Base-by-base conservation (phyloP, 2,888 invertebrate species). In the Heteropelma amictum region DNA sequence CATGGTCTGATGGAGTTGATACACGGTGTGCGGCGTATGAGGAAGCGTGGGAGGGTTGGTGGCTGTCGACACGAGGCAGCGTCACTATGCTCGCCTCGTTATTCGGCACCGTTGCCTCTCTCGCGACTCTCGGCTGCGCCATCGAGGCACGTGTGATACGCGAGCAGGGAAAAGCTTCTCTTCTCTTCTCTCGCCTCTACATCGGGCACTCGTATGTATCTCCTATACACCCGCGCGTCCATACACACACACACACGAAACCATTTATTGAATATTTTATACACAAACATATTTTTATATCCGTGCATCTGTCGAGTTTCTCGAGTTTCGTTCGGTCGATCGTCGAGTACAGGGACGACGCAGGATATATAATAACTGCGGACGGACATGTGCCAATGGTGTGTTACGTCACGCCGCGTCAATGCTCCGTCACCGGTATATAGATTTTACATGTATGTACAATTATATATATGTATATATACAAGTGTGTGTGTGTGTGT, bases 91-190 rank as follows among this genome's bases (percentile, higher is more conserved):
- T n/a, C 51, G 51, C 49, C 70, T 74, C 74, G 74, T 74, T 74
- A 74, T 74, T 74, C 65, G 70, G 74, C 70, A 60, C 53, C 74
- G 74, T 70, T 74, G 74, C 40, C 61, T 65, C 70, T 74, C 69
- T n/a, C n/a, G n/a, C n/a, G 26, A 70, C 70, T 33, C 40, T 53
- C 42, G 8, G 47, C 8, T 26, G 30, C 54, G 28, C 47, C 60
- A 61, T 65, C 33, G 42, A 38, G 23, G 49, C 64, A 49, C 51
- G 42, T 53, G 73, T 56, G 33, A 73, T 68, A 68, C 56, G 26
- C 33, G 42, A 28, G 68, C 12, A 26, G 28, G 60, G 65, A n/a
- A n/a, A n/a, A 67, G 65, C 60, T 65, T 60, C 60, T 72, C 65
- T 45, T n/a, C 45, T 45, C 28, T 35, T n/a, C 21, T 19, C 56